These are phyloP conservation scores for Falco peregrinus DNA, from an alignment of 2,797 vertebrate genomes.

Conservation along the genomic window DNA sequence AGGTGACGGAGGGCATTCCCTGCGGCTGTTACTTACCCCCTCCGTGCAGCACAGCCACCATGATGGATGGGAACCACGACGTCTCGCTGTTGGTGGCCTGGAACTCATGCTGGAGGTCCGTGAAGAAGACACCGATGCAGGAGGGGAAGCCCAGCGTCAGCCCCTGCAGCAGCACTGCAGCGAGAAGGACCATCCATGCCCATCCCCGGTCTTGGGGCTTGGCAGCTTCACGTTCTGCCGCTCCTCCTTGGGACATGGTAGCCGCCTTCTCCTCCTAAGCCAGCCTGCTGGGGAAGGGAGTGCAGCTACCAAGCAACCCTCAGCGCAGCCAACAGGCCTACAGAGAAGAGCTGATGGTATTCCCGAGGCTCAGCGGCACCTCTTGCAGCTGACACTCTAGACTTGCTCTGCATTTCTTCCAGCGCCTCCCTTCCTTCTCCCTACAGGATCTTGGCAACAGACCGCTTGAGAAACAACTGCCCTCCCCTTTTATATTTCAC, in stretches of 20 bases:
- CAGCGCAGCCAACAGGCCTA: not conserved
- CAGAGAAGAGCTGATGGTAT: not conserved
- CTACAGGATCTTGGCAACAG: constrained; percentile 21
- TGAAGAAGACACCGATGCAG: constrained; percentile 91
- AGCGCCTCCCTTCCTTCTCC: not conserved
- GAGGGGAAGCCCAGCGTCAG: constrained; percentile 88
- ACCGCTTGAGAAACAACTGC: constrained; percentile 1
- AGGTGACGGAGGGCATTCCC: not conserved
- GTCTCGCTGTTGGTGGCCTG: constrained; percentile 89
- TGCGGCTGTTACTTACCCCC: constrained; percentile 81
- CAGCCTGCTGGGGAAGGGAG: constrained; percentile 2
- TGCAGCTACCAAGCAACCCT: not conserved
- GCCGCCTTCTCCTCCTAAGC: not conserved
- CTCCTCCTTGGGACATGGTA: constrained; percentile 29
- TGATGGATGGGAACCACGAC: constrained; percentile 94
- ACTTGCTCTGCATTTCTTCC: constrained; percentile 7
- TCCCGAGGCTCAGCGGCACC: not conserved
- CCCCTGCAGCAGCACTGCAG: constrained; percentile 83
- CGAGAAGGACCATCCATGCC: constrained; percentile 91
- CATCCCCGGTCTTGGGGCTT: constrained; percentile 83
- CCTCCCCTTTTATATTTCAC: constrained; percentile 62
- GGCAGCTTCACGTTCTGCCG: not conserved
- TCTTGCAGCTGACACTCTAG: not conserved
- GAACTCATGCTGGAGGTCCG: constrained; percentile 88
- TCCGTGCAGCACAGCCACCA: constrained; percentile 86